Base-by-base conservation (phyloP, 2,888 invertebrate genomes). In the Nipponacmea schrenckii region DNA sequence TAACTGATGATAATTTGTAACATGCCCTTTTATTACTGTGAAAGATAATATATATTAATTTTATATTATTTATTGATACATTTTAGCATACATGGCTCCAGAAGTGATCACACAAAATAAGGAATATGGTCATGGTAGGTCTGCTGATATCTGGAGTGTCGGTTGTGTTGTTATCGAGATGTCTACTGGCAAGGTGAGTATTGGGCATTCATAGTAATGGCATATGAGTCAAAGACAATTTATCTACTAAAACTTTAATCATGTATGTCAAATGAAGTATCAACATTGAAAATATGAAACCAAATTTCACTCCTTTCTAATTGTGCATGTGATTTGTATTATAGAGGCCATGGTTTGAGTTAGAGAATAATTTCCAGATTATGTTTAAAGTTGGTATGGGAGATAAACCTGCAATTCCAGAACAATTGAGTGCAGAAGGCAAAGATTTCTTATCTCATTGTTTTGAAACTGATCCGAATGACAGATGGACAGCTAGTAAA, bases 381-480 rank as follows among this genome's bases (percentile, higher is more conserved):
- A 96, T 96, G 95, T 96, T 95, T 83, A 93, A 95, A 91, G 96
- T 97, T 83, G 97, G 97, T 48, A 96, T 95, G 93, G 97, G 96
- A 0, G 94, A 94, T 79, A 92, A 92, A 73, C 97, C 97, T 0
- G 91, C 92, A 77, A 91, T 94, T 12, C 96, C 97, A 0, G 92
- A 92, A 67, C 88, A 91, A 48, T 91, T 97, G 71, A 95, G 94
- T 48, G 92, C 92, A 71, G 96, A 97, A 89, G 96, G 96, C 0
- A 91, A 92, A 71, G 92, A 94, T 82, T 96, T 97, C 90, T 91
- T 96, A 69, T 90, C 91, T 15, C 90, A 91, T 72, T 96, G 96
- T 85, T 92, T 97, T 83, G 93, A 94, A 83, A 94, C 95, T 87
- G 94, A 96, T 89, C 93, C 96, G 0, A 92, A 92, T 77, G 89